Evolutionary conservation across 2,888 invertebrate genomes (phyloP).

Genomic region (Nowickia ferox): DNA sequence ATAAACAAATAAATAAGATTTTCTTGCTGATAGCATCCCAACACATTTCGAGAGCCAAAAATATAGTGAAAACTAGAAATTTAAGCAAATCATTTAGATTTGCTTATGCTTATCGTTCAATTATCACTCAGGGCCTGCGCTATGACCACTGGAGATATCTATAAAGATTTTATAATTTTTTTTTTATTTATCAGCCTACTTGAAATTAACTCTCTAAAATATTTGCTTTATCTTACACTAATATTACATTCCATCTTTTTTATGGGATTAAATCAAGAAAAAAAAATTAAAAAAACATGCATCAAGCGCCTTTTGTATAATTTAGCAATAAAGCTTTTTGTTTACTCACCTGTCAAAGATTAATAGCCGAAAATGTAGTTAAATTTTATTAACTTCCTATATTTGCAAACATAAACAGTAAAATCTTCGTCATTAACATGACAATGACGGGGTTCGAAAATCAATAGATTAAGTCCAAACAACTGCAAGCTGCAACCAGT

Average conservation of each 20-base stretch:
- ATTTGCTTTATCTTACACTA: background rate
- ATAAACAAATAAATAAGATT: no score
- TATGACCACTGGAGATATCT: no score
- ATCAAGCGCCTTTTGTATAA: background rate
- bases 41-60: no score
- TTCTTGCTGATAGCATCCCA: no score
- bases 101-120: no score
- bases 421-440: conserved; percentile 46
- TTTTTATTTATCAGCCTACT: no score
- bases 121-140: no score
- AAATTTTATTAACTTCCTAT: conserved; percentile 41
- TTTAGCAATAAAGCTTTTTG: conserved; percentile 18
- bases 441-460: conserved; percentile 56
- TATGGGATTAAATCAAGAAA: background rate
- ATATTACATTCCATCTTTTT: background rate
- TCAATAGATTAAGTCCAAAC: conserved; percentile 53
- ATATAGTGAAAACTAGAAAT: no score
- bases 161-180: no score
- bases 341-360: conserved; percentile 20
- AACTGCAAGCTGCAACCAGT: conserved; percentile 12
- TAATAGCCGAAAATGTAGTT: conserved; percentile 38
- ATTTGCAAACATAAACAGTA: conserved; percentile 30
- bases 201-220: no score
- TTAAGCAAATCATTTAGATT: no score
- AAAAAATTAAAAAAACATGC: background rate